A percentile compares a stretch with the other conserved stretches of the same genome.
Conservation (phyloP, 2,113 vertebrate species). For the Vireo altiloquus region DNA sequence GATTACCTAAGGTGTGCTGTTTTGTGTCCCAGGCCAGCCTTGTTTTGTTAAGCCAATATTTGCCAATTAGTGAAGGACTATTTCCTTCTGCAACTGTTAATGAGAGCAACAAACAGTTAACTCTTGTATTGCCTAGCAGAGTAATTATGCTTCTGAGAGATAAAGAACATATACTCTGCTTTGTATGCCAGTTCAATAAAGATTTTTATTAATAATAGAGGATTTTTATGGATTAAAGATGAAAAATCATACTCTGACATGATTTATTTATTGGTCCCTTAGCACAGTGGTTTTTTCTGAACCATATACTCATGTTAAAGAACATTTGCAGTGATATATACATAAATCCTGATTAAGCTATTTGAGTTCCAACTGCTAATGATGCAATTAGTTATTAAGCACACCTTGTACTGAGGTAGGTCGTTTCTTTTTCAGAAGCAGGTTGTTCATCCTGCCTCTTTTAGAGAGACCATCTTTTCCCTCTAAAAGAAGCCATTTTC, state of each 20-base stretch:
- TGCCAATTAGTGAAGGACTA: neutral
- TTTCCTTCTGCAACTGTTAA: neutral
- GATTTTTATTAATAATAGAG: neutral
- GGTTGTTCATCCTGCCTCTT: neutral
- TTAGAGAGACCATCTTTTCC: neutral
- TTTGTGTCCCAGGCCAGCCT: neutral
- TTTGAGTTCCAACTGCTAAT: neutral
- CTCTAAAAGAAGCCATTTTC: neutral
- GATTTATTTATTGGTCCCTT: neutral
- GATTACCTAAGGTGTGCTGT: neutral
- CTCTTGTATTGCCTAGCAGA: neutral
- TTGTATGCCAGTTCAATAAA: neutral
- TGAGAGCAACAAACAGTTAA: slow-evolving; percentile 12
- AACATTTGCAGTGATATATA: neutral
- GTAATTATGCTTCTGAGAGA: neutral
- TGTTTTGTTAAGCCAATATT: neutral
- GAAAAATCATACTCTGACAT: neutral
- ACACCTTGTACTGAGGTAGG: neutral
- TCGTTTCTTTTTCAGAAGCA: neutral
- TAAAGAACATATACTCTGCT: neutral
- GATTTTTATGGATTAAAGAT: neutral
- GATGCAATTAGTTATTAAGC: neutral
- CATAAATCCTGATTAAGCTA: neutral
- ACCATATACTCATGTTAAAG: neutral
- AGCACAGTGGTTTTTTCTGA: neutral